Evolutionary conservation across 2,888 invertebrate genomes (phyloP).

Genomic region (Drosophila falleni): DNA sequence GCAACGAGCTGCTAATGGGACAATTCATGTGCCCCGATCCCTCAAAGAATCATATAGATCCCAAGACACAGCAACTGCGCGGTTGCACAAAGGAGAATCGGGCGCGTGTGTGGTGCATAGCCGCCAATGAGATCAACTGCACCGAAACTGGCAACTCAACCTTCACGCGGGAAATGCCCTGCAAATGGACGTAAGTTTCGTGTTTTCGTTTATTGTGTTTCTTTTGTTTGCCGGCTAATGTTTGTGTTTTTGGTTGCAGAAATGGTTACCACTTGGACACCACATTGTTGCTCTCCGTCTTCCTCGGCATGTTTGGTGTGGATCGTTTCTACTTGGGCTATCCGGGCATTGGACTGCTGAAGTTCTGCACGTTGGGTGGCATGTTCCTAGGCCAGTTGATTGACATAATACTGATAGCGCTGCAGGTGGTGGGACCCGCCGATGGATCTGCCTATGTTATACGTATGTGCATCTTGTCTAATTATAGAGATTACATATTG

Average conservation of each 20-base stretch:
- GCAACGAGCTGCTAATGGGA: slow-evolving; percentile 90
- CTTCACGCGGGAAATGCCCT: slow-evolving; percentile 93
- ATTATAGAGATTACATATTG: no score
- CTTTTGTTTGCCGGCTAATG: neutral
- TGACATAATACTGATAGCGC: slow-evolving; percentile 94
- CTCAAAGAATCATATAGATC: slow-evolving; percentile 91
- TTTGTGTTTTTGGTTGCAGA: slow-evolving; percentile 86
- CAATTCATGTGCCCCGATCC: slow-evolving; percentile 94
- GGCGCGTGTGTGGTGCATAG: slow-evolving; percentile 90
- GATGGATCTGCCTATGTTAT: slow-evolving; percentile 98
- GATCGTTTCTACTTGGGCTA: slow-evolving; percentile 99
- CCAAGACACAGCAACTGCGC: slow-evolving; percentile 93
- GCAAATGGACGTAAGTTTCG: slow-evolving; percentile 96
- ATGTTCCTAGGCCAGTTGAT: slow-evolving; percentile 97
- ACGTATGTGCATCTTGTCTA: slow-evolving; percentile 81
- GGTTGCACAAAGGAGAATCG: slow-evolving; percentile 88
- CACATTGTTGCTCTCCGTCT: slow-evolving; percentile 96
- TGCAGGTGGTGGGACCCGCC: slow-evolving; percentile 94
- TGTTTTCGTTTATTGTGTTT: neutral
- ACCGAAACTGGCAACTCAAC: slow-evolving; percentile 91
- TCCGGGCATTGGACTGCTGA: slow-evolving; percentile 96
- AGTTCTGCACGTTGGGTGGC: slow-evolving; percentile 97
- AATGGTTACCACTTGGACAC: slow-evolving; percentile 98
- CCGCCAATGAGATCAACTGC: slow-evolving; percentile 93
- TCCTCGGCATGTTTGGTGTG: slow-evolving; percentile 98